Evolutionary conservation across 2,113 vertebrate species (phyloP).

Genomic region (Pantherophis guttatus): DNA sequence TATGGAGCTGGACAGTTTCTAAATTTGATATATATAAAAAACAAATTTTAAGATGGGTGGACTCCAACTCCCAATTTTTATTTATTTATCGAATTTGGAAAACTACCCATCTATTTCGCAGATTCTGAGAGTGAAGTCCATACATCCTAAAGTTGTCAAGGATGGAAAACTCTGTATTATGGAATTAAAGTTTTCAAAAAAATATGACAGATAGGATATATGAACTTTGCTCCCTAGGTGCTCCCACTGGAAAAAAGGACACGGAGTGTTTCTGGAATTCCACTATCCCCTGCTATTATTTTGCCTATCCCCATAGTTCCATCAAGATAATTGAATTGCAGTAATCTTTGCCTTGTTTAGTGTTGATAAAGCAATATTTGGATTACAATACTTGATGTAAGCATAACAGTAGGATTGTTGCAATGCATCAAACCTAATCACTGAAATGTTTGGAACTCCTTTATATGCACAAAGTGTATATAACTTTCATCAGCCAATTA

Average conservation of each 20-base stretch:
- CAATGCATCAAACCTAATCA: not conserved
- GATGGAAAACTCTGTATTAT: not conserved
- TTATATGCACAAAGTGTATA: not conserved
- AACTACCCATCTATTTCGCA: not conserved
- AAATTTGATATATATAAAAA: not conserved
- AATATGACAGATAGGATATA: not conserved
- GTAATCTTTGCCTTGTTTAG: not conserved
- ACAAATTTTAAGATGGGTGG: not conserved
- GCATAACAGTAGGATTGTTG: not conserved
- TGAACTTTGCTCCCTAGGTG: not conserved
- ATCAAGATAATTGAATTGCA: not conserved
- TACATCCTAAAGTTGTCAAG: not conserved
- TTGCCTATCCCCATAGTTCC: not conserved
- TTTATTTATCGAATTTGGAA: not conserved
- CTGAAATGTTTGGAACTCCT: not conserved
- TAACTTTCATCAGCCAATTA: not conserved
- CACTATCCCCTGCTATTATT: not conserved
- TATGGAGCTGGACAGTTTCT: not conserved
- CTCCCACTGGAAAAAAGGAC: not conserved
- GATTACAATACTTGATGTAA: not conserved
- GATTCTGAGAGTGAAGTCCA: too few relatives aligned
- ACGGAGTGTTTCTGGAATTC: not conserved
- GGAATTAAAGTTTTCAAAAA: not conserved
- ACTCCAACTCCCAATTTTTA: not conserved
- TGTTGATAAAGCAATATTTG: not conserved